Conservation (phyloP, 2,113 vertebrate genomes). For the Upupa epops region DNA sequence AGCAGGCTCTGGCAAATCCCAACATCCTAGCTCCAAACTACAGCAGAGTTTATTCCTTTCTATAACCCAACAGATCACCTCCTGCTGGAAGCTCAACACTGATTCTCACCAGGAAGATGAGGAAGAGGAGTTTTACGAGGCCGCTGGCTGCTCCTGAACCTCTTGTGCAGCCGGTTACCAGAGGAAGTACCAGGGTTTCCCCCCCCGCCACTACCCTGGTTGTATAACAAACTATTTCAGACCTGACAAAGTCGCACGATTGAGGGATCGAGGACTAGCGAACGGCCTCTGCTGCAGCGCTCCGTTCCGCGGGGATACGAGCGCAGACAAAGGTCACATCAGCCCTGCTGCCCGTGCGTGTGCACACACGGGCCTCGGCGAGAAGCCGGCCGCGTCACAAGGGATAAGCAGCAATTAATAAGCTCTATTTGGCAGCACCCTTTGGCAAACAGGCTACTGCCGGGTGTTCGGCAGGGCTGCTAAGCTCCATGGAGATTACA, state of each 20-base stretch:
- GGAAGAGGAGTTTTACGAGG: neutral
- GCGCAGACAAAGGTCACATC: neutral
- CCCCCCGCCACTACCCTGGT: neutral
- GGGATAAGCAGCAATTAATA: constrained; percentile 4
- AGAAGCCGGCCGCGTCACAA: neutral
- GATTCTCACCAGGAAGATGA: neutral
- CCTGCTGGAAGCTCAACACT: neutral
- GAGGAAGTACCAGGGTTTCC: neutral
- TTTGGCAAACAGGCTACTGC: neutral
- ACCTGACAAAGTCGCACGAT: neutral
- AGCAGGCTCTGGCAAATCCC: neutral
- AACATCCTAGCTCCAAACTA: neutral
- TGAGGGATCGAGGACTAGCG: neutral
- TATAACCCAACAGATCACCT: neutral
- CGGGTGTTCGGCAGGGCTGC: neutral
- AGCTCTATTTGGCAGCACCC: constrained; percentile 46
- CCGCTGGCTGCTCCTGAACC: neutral
- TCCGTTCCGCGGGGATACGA: neutral
- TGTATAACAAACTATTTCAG: neutral
- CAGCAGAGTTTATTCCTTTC: neutral
- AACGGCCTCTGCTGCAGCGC: neutral
- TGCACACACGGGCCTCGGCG: fast-evolving
- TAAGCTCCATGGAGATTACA: neutral
- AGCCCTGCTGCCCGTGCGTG: neutral
- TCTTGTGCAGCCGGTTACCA: neutral